phyloP scores from a whole-genome alignment of 2,888 invertebrate species.

The Protophormia terraenovae region DNA sequence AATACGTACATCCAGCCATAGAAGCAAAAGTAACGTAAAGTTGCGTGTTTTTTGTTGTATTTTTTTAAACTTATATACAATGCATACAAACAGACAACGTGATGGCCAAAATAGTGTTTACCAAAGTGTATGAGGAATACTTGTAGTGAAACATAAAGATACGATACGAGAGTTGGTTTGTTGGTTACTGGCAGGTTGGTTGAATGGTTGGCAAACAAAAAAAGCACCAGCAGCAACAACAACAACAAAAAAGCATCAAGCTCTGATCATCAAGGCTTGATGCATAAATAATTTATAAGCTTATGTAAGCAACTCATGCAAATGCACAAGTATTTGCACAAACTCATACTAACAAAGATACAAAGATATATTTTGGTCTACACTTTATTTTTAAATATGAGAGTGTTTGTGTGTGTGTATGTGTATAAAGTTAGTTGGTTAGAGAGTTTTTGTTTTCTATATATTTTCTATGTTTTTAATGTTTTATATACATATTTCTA shows the following conservation, averaged over 20 bases:
- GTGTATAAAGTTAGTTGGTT: constrained; percentile 14
- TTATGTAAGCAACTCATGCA: constrained; percentile 59
- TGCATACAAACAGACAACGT: constrained; percentile 50
- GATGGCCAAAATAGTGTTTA: constrained; percentile 60
- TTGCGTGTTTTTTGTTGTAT: constrained; percentile 43
- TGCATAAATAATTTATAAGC: constrained; percentile 65
- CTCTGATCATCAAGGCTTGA: constrained; percentile 58
- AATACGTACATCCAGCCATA: not conserved
- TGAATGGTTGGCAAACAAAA: constrained; percentile 29
- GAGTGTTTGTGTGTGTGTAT: not conserved
- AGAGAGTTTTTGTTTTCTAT: not conserved
- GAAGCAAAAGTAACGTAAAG: constrained; percentile 42
- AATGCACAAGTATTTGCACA: constrained; percentile 60
- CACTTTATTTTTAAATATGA: not conserved
- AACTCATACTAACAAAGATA: constrained; percentile 47
- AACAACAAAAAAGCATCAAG: constrained; percentile 40
- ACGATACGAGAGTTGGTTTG: constrained; percentile 26
- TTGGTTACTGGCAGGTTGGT: constrained; percentile 27
- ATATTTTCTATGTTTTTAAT: constrained; percentile 6
- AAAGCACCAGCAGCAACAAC: not conserved
- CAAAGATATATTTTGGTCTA: constrained; percentile 1
- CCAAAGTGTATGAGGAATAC: constrained; percentile 57
- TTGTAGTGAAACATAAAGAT: constrained; percentile 21
- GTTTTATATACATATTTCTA: constrained; percentile 26
- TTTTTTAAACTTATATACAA: constrained; percentile 3